A percentile compares a stretch with the other conserved stretches of the same genome.
These are phyloP conservation scores for Arothron firmamentum DNA, from an alignment of 2,113 vertebrate species.

Conservation along the genomic window DNA sequence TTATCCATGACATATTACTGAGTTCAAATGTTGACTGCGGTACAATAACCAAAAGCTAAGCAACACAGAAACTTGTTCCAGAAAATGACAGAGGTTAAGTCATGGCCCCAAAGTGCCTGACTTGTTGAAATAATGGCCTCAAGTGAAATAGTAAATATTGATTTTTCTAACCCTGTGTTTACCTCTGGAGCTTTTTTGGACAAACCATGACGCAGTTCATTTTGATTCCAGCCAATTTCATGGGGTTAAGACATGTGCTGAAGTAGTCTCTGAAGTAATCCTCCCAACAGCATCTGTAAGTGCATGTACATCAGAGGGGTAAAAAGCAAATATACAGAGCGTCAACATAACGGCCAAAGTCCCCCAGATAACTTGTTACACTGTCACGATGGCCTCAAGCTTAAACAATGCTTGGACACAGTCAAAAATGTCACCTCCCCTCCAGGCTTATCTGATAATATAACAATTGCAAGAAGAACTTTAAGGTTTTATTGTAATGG, in stretches of 20 bases:
- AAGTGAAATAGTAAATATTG: conserved; percentile 68
- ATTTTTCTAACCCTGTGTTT: conserved; percentile 61
- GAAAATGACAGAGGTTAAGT: conserved; percentile 41
- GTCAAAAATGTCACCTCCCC: too few relatives aligned
- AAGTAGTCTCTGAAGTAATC: conserved; percentile 23
- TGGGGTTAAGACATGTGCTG: conserved; percentile 10
- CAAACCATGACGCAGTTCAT: conserved; percentile 34
- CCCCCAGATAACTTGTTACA: too few relatives aligned
- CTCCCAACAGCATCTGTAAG: conserved; percentile 22
- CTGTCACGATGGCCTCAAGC: too few relatives aligned
- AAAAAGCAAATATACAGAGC: too few relatives aligned
- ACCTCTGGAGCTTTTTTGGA: conserved; percentile 41
- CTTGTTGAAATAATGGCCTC: conserved; percentile 57
- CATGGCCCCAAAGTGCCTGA: conserved; percentile 17
- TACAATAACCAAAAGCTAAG: conserved; percentile 24
- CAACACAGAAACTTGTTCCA: conserved; percentile 48
- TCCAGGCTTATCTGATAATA: too few relatives aligned
- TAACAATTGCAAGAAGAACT: too few relatives aligned
- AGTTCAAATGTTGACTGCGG: conserved; percentile 45
- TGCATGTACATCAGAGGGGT: background rate
- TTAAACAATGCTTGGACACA: too few relatives aligned
- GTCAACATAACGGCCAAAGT: too few relatives aligned
- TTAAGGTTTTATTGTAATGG: too few relatives aligned
- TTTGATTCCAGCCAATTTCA: conserved; percentile 34
- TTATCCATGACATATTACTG: conserved; percentile 18